A percentile compares a stretch with the other conserved stretches of the same genome.
phyloP scores from a whole-genome alignment of 2,113 vertebrate species.

The Percopsis transmontana region DNA sequence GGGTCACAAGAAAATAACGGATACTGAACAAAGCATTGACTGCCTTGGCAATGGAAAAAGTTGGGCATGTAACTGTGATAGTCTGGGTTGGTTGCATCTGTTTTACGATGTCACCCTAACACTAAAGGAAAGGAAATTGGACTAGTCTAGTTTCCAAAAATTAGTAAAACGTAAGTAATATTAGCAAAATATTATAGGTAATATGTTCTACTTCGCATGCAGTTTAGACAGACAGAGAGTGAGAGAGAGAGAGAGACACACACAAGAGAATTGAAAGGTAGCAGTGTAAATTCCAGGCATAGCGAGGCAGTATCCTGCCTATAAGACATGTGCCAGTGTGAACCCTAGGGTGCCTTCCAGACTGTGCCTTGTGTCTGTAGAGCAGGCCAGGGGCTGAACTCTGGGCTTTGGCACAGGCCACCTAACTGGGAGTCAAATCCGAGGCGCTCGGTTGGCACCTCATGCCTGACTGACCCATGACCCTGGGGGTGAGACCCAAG shows the following conservation, averaged over 20 bases:
- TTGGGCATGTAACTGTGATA: not conserved
- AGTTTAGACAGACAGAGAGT: not conserved
- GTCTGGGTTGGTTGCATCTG: not conserved
- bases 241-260: not conserved
- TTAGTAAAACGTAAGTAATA: no score
- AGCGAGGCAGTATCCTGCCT: slow-evolving; percentile 20
- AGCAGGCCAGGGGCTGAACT: slow-evolving; percentile 50
- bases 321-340: slow-evolving; percentile 52
- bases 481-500: slow-evolving; percentile 83
- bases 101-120: no score
- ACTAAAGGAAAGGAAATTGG: no score
- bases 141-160: no score
- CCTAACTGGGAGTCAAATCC: slow-evolving; percentile 72
- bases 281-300: slow-evolving; percentile 16
- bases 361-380: slow-evolving; percentile 49
- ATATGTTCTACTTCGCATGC: no score
- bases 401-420: slow-evolving; percentile 58
- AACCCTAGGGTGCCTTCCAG: slow-evolving; percentile 48
- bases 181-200: no score
- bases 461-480: slow-evolving; percentile 89
- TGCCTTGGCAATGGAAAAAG: slow-evolving; percentile 4
- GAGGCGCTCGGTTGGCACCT: slow-evolving; percentile 77
- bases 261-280: not conserved
- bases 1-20: slow-evolving; percentile 8
- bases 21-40: slow-evolving; percentile 14